Evolutionary conservation across 2,888 invertebrate species (phyloP).

Genomic region (Diachrysia chrysitis): DNA sequence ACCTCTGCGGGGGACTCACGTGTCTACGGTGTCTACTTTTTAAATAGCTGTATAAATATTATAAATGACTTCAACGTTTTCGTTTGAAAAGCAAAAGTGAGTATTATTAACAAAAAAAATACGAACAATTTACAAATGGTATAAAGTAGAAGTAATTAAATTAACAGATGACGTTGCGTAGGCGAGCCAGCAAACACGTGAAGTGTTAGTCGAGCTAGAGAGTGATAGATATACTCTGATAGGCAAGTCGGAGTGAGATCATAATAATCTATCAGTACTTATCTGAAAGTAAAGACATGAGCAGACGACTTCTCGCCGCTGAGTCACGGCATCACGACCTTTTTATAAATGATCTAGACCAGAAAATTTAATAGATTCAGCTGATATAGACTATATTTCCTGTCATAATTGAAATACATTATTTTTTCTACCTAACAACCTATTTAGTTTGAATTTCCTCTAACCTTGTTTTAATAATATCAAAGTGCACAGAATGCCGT

Average conservation of each 20-base stretch:
- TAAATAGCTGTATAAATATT: conserved; percentile 8
- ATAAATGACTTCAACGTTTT: conserved; percentile 17
- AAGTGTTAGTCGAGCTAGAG: conserved; percentile 69
- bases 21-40: conserved; percentile 19
- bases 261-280: conserved; percentile 70
- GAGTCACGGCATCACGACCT: conserved; percentile 74
- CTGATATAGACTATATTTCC: conserved; percentile 55
- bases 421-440: conserved; percentile 34
- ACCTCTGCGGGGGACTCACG: conserved; percentile 48
- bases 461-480: conserved; percentile 55
- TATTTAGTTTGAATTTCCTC: conserved; percentile 52
- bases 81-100: conserved; percentile 26
- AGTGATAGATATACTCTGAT: conserved; percentile 68
- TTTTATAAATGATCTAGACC: conserved; percentile 65
- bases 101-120: conserved; percentile 48
- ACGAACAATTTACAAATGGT: conserved; percentile 63
- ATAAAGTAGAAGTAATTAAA: conserved; percentile 77
- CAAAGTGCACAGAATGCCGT: conserved; percentile 21
- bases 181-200: conserved; percentile 72
- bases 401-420: conserved; percentile 46
- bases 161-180: conserved; percentile 81
- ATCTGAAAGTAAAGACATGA: conserved; percentile 69
- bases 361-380: conserved; percentile 60
- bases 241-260: conserved; percentile 74
- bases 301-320: conserved; percentile 76